Percentiles rank a stretch among this genome's conserved stretches.
Evolutionary conservation across 2,113 vertebrate species (phyloP).

Genomic region (Silurus glanis): DNA sequence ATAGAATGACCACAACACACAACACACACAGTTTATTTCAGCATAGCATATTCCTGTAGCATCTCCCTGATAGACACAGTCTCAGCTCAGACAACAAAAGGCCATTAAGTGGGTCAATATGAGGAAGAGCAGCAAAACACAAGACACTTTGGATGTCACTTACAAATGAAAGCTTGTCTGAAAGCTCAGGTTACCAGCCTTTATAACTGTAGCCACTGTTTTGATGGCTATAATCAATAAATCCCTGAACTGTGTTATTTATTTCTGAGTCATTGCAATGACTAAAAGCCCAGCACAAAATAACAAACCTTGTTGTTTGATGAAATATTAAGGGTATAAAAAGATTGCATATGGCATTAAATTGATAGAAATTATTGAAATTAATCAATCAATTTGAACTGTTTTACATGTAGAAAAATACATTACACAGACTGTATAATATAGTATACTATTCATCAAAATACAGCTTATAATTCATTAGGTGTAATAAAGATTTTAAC

Average conservation of each 20-base stretch:
- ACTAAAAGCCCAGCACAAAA: neutral
- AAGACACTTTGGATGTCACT: neutral
- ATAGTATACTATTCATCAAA: neutral
- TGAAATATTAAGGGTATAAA: neutral
- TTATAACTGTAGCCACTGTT: neutral
- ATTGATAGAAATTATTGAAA: neutral
- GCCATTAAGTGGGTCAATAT: neutral
- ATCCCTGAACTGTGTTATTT: neutral
- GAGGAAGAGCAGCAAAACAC: neutral
- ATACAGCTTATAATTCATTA: neutral
- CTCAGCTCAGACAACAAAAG: slow-evolving; percentile 3
- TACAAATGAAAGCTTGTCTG: neutral
- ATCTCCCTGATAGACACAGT: neutral
- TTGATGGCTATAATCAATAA: neutral
- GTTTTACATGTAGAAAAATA: neutral
- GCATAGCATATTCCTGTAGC: neutral
- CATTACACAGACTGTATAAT: neutral
- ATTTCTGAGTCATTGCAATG: neutral
- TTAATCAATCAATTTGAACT: neutral
- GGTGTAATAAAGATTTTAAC: neutral
- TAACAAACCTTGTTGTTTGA: neutral
- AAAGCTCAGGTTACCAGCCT: neutral
- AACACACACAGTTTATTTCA: neutral
- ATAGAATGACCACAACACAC: neutral
- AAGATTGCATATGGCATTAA: neutral